These are phyloP conservation scores for Listronotus oregonensis DNA, from an alignment of 1,140 invertebrate species.

Conservation along the genomic window DNA sequence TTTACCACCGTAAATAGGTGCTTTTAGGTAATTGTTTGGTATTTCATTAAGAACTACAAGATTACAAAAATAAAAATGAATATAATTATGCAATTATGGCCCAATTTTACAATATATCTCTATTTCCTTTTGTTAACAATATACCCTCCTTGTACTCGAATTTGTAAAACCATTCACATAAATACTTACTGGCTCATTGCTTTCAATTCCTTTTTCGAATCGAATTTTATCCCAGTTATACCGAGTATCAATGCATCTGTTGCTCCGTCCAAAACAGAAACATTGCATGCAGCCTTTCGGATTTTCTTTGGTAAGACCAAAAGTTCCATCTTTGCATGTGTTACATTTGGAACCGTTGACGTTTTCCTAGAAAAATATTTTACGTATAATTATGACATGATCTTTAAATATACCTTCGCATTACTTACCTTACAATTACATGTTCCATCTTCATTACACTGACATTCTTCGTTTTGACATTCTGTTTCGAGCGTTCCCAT, in stretches of 20 bases:
- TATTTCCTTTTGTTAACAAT: too few relatives aligned
- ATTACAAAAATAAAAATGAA: too few relatives aligned
- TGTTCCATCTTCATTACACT: slow-evolving; percentile 75
- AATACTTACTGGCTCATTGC: slow-evolving; percentile 26
- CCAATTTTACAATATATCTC: too few relatives aligned
- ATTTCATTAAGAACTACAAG: too few relatives aligned
- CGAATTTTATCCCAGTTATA: slow-evolving; percentile 69
- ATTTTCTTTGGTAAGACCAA: slow-evolving; percentile 75
- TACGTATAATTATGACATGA: neutral
- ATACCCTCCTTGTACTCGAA: too few relatives aligned
- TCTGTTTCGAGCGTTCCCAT: slow-evolving; percentile 71
- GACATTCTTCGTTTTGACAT: slow-evolving; percentile 70
- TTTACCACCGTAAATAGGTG: too few relatives aligned
- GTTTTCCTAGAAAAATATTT: slow-evolving; percentile 64
- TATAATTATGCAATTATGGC: too few relatives aligned
- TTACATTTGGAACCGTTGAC: slow-evolving; percentile 83
- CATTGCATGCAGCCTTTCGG: slow-evolving; percentile 83
- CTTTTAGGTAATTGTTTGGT: too few relatives aligned
- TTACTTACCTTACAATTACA: slow-evolving; percentile 82
- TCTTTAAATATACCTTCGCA: neutral
- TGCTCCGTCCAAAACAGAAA: slow-evolving; percentile 86
- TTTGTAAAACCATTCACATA: too few relatives aligned
- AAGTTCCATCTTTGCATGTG: slow-evolving; percentile 81
- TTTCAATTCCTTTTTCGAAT: slow-evolving; percentile 25
- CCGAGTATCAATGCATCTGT: slow-evolving; percentile 75